Evolutionary conservation across 2,888 invertebrate species (phyloP), one percentile per base, ranked within the genome.

Genomic region (Drosophila mayaguana): DNA sequence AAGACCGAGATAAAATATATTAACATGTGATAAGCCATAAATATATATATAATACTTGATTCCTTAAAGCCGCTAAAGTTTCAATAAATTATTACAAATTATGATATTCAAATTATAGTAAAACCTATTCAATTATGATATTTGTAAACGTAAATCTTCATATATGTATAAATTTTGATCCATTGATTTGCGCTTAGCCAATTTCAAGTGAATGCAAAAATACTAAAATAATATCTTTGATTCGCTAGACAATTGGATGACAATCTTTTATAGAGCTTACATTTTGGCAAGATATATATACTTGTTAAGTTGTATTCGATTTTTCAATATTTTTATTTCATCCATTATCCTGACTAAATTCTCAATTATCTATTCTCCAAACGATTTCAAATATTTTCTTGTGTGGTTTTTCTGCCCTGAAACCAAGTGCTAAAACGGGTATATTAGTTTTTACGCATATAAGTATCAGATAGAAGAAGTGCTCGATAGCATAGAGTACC

Each of bases 281-380:
- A 12, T 32, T 48, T 50, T 32, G 48, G 48, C 48, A 50, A 50
- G n/a, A 32, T 48, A 18, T 12, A 48, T 28, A 48, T n/a, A 48
- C 6, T 32, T 32, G 12, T 50, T 18, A 50, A 32, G 12, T 50
- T 46, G 9, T 25, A 11, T 50, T 32, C 12, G 7, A 50, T 50
- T 50, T 50, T 18, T 32, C n/a, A n/a, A 32, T 48, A 28, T 18
- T 50, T 48, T 6, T 18, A 12, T 48, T 32, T n/a, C 6, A 48
- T 32, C 11, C 18, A 18, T 48, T 48, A 48, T 28, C n/a, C 18
- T 50, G 48, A 50, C 32, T 50, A 50, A 32, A 50, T 50, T 32
- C 32, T 50, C 48, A 50, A 50, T 18, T 28, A 6, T 50, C 12
- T 32, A n/a, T 32, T 32, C 18, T 18, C 2, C 48, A 32, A 50